Base-by-base conservation (phyloP, 1,140 invertebrate species). In the Araneus ventricosus region DNA sequence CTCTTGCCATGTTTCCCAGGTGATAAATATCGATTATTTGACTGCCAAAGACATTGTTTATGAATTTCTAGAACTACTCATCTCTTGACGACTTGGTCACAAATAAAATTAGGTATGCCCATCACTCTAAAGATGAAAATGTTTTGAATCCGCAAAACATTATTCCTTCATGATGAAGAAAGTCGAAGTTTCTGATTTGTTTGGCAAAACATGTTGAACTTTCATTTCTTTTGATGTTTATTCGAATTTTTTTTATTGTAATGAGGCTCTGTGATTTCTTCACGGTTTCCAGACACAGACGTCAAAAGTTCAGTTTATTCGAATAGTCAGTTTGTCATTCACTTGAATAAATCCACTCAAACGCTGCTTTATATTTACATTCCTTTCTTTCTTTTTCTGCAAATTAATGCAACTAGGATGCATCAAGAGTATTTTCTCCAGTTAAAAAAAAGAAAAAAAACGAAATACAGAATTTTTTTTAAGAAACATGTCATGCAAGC, bases 21-120 rank as follows among this genome's bases (percentile, higher is more conserved):
- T 75, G 70, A 75, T 34, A 75, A 37, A 37, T 75, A 75, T 75
- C 30, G 70, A 75, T 75, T 75, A 75, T 75, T 75, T 75, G 34
- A 75, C 70, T 75, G 17, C 30, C 5, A 20, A 75, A 22, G 27
- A 75, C 30, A 75, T 75, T 75, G 70, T 37, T 75, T 75, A 75
- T 37, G 30, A 75, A 37, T 75, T 75, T 34, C 30, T 37, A 37
- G 14, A 34, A 20, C 30, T 34, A 14, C 14, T 34, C 70, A 75
- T 75, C 27, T 75, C 70, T 75, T 75, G 67, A 75, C 30, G 67
- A 75, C 27, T 37, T 75, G 20, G 70, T 22, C 70, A 37, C 70
- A 22, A 37, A 75, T 75, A 75, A 75, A 75, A 37, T 75, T 75
- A 75, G 22, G 30, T 6, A 75, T 34, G 20, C 22, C 70, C 30